Conservation (phyloP, 1,140 invertebrate species). For the Chironomus tepperi region DNA sequence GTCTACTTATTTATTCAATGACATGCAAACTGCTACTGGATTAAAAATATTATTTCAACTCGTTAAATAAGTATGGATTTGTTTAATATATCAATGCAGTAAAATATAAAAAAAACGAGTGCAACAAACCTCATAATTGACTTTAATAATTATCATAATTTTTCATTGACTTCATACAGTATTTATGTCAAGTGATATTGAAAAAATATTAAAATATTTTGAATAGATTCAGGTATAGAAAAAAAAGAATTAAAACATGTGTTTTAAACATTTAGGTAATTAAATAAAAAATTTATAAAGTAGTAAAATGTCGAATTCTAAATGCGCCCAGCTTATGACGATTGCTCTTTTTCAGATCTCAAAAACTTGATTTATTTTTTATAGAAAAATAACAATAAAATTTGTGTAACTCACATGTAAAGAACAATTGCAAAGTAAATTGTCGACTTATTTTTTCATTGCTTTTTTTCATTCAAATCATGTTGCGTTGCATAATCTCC, state of each 20-base stretch:
- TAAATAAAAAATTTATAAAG: too few species aligned
- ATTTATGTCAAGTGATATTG: too few species aligned
- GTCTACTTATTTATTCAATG: background rate
- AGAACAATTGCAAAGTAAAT: slow-evolving; percentile 2
- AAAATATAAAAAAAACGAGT: too few species aligned
- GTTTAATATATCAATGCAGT: too few species aligned
- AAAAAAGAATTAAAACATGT: too few species aligned
- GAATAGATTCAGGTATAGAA: too few species aligned
- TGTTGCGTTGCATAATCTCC: background rate
- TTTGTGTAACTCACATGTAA: background rate
- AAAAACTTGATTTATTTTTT: background rate
- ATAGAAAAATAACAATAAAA: background rate
- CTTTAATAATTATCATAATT: background rate
- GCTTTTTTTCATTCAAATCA: background rate
- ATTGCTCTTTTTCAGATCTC: background rate
- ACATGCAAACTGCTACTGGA: background rate
- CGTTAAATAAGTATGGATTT: too few species aligned
- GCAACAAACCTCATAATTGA: too few species aligned
- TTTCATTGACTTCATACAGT: background rate
- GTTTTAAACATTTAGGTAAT: too few species aligned
- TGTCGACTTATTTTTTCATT: background rate
- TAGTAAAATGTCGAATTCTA: too few species aligned
- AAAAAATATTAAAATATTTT: too few species aligned
- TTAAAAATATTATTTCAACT: background rate
- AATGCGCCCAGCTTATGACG: too few species aligned